Evolutionary conservation across 2,888 invertebrate species (phyloP).

Genomic region (Drosophila nr. perissopoda): DNA sequence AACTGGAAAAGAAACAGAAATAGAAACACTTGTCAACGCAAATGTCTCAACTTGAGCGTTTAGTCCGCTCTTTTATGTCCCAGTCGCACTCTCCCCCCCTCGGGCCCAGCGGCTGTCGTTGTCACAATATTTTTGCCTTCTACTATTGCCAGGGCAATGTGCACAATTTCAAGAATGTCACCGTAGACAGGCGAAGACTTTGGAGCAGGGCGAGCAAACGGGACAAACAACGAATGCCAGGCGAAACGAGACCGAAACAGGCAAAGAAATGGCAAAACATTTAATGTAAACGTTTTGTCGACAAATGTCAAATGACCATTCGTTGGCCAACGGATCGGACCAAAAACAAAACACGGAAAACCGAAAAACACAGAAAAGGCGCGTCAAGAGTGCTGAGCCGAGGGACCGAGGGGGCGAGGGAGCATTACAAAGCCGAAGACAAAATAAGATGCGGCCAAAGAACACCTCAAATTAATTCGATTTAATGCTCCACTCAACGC

Average conservation of each 20-base stretch:
- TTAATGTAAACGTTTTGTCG: constrained; percentile 81
- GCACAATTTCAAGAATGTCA: constrained; percentile 70
- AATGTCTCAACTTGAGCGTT: constrained; percentile 73
- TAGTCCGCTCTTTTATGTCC: constrained; percentile 1
- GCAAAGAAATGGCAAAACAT: constrained; percentile 73
- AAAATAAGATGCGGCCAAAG: constrained; percentile 22
- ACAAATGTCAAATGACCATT: constrained; percentile 80
- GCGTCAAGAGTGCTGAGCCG: constrained; percentile 28
- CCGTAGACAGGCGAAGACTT: constrained; percentile 61
- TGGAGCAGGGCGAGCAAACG: constrained; percentile 30
- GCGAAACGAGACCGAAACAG: constrained; percentile 41
- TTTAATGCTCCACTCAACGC: constrained; percentile 69
- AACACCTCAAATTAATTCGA: constrained; percentile 75
- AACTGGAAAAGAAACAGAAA: constrained; percentile 7
- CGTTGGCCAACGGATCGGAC: constrained; percentile 20
- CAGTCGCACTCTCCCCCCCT: neutral
- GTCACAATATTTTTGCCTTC: constrained; percentile 48
- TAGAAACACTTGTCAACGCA: constrained; percentile 73
- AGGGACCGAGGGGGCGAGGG: neutral
- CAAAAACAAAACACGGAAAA: constrained; percentile 18
- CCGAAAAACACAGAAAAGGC: constrained; percentile 53
- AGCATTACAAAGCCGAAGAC: constrained; percentile 10
- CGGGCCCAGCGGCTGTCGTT: neutral
- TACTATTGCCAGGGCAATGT: constrained; percentile 55
- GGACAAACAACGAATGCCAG: constrained; percentile 14